Evolutionary conservation across 1,140 invertebrate genomes (phyloP), one percentile per base, ranked within the genome.

Genomic region (Caenorhabditis inopinata): DNA sequence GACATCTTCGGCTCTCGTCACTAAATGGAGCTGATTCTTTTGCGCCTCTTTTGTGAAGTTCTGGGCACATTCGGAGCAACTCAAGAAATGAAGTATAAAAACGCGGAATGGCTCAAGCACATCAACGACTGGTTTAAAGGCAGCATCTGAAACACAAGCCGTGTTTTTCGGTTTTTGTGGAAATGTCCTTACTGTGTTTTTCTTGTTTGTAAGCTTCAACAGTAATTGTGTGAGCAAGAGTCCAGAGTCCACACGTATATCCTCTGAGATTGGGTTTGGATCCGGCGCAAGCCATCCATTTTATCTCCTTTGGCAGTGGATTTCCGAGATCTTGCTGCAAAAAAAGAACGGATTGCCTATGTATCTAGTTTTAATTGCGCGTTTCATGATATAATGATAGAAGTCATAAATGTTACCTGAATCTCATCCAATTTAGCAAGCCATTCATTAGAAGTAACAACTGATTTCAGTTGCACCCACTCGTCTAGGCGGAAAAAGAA

Each of bases 241-340:
- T 93, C 97, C 97, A 99, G 23, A 99, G 89, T 0, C 94, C 93
- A 90, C 97, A 99, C 1, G 96, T 94, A 89, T 95, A 98, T 21
- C 95, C 95, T 58, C 96, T 91, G 78, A 89, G 90, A 74, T 91
- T 90, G 0, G 92, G 89, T 73, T 91, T 89, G 85, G 94, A 95
- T 3, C 95, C 94, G 83, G 91, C 91, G 88, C 97, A 99, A 2
- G 92, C 93, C 23, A 85, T 58, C 82, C 85, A 87, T 1, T 47
- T 74, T 18, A 85, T 74, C 29, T 85, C 82, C 12, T 35, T 35
- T 7, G 84, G 84, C 4, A 85, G 74, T 25, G 84, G 84, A 68
- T 85, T 83, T 16, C 84, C 84, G 18, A 85, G 82, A 23, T 62
- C 62, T 68, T 76, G 49, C 80, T 85, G 73, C 46, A 84, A 18